Percentiles rank a stretch among this genome's conserved stretches.
phyloP scores from a whole-genome alignment of 2,888 invertebrate species.

The Laothoe populi region DNA sequence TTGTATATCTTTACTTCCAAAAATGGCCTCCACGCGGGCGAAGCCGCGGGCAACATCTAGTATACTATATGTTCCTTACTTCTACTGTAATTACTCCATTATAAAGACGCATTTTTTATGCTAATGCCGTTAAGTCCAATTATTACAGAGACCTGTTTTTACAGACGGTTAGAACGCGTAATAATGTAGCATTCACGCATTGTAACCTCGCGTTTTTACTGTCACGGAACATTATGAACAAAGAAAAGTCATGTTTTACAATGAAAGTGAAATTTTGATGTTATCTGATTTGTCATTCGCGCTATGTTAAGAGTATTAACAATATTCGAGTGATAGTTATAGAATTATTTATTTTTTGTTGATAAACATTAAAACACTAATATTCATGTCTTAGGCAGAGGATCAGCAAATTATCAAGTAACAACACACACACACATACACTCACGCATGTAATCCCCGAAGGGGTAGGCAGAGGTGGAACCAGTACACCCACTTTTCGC shows the following conservation, averaged over 20 bases:
- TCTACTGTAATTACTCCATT: not conserved
- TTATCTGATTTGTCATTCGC: slow-evolving; percentile 6
- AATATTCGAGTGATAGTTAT: no score
- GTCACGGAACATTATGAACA: slow-evolving; percentile 9
- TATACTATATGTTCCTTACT: not conserved
- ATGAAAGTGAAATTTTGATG: slow-evolving; percentile 16
- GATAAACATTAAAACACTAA: no score
- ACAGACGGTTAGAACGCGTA: not conserved
- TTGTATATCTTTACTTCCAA: no score
- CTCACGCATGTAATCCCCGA: no score
- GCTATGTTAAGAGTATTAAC: not conserved
- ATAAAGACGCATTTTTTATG: not conserved
- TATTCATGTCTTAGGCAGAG: no score
- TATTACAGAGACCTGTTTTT: not conserved
- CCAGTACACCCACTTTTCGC: no score
- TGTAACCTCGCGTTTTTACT: slow-evolving; percentile 6
- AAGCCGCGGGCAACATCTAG: no score
- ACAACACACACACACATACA: no score
- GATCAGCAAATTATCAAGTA: no score
- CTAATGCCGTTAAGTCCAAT: not conserved
- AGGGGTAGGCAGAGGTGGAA: no score
- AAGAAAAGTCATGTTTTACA: slow-evolving; percentile 13
- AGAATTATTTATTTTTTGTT: no score
- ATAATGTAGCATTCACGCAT: slow-evolving; percentile 12
- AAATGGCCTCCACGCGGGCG: no score